Conservation (phyloP, 2,113 vertebrate species). For the Atrichornis clamosus region DNA sequence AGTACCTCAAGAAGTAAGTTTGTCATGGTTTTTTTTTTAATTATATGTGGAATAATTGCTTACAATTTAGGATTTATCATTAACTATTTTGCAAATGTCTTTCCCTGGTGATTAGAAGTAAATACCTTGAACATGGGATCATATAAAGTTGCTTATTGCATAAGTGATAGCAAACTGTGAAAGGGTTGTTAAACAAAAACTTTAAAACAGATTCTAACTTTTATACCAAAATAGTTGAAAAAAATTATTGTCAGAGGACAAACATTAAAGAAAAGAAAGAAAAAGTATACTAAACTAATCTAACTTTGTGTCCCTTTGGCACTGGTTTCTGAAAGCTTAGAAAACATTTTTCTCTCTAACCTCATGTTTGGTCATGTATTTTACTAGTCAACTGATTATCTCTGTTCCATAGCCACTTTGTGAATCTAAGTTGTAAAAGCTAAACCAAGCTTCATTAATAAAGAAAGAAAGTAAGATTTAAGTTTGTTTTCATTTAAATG, state of each 20-base stretch:
- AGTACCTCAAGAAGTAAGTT: constrained; percentile 87
- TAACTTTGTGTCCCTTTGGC: neutral
- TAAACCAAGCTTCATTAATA: neutral
- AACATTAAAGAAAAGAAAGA: neutral
- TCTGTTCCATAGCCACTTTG: neutral
- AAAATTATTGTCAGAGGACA: neutral
- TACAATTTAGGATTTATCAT: neutral
- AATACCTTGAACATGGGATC: neutral
- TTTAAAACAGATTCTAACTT: neutral
- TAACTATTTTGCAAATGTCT: neutral
- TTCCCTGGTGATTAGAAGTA: neutral
- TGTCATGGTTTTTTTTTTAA: neutral
- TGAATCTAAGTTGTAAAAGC: neutral
- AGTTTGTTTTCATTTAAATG: neutral
- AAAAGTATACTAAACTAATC: neutral
- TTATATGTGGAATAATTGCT: neutral
- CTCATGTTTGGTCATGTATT: neutral
- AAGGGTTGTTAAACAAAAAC: neutral
- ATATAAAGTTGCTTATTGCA: neutral
- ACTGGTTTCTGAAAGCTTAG: neutral
- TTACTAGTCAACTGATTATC: neutral
- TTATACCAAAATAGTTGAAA: neutral
- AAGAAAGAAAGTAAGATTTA: neutral
- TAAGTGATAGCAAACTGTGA: neutral
- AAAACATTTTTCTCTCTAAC: neutral